Evolutionary conservation across 1,140 invertebrate species (phyloP).

Genomic region (Cotesia vestalis): DNA sequence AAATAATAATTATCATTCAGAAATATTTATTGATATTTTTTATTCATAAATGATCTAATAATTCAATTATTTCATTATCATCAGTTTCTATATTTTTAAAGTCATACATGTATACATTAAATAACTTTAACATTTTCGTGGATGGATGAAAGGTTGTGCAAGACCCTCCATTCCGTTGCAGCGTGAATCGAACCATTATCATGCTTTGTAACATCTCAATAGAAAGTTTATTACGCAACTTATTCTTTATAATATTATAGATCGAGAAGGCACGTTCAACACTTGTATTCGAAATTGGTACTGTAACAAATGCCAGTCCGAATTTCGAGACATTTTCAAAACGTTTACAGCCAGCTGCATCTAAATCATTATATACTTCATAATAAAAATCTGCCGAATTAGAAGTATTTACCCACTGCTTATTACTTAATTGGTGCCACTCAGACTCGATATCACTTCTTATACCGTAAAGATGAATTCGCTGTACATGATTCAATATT

Average conservation of each 20-base stretch:
- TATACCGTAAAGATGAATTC: conserved; percentile 43
- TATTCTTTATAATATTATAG: too few species aligned
- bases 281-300: neutral
- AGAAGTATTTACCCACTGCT: neutral
- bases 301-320: neutral
- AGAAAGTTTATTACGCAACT: too few species aligned
- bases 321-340: neutral
- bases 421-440: conserved; percentile 6
- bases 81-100: neutral
- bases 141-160: too few species aligned
- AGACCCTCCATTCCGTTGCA: too few species aligned
- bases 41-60: too few species aligned
- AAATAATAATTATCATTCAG: too few species aligned
- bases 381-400: conserved; percentile 1
- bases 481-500: conserved; percentile 44
- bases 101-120: conserved; percentile 26
- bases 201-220: too few species aligned
- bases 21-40: neutral
- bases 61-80: too few species aligned
- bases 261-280: too few species aligned
- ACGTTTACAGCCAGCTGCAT: conserved; percentile 5
- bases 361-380: neutral
- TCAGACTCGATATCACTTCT: conserved; percentile 18
- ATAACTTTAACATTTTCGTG: conserved; percentile 12
- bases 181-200: too few species aligned